Base-by-base conservation (phyloP, 2,113 vertebrate genomes). In the Pedetes capensis region DNA sequence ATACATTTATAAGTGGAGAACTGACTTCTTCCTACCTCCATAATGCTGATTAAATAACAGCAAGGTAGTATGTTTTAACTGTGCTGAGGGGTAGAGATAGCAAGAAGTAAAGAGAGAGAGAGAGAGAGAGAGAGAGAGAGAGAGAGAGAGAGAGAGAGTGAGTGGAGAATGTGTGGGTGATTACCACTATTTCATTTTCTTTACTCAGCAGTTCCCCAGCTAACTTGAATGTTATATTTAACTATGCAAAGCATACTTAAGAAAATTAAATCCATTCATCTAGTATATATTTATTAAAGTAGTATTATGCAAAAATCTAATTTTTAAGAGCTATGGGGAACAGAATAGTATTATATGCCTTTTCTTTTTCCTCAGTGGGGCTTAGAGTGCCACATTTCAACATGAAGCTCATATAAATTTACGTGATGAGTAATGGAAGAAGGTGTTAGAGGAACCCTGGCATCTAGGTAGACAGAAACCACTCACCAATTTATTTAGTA, bases 121-220 rank as follows among this genome's bases (percentile, higher is more conserved):
- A n/a, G n/a, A n/a, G n/a, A n/a, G n/a, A n/a, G n/a, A n/a, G n/a
- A n/a, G n/a, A n/a, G n/a, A n/a, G n/a, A n/a, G n/a, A n/a, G n/a
- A n/a, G n/a, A n/a, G n/a, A n/a, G n/a, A n/a, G n/a, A n/a, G n/a
- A n/a, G n/a, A n/a, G n/a, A n/a, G n/a, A n/a, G n/a, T n/a, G n/a
- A n/a, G n/a, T n/a, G n/a, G n/a, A n/a, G n/a, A n/a, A n/a, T 69
- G 63, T 63, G 61, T 63, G 29, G 3, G 44, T 39, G 61, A 69
- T 83, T 76, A 22, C 69, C 20, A 86, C 3, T 55, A 91, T 80
- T 90, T 66, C 16, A 75, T 86, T 94, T 94, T 79, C 10, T 79
- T 95, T 80, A 76, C 6, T 91, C 22, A 69, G n/a, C 29, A 57
- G 34, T 34, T 1, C 49, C 80, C 81, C 75, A 55, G 27, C 12